phyloP scores from a whole-genome alignment of 2,888 invertebrate species.

The Patella ulyssiponensis region DNA sequence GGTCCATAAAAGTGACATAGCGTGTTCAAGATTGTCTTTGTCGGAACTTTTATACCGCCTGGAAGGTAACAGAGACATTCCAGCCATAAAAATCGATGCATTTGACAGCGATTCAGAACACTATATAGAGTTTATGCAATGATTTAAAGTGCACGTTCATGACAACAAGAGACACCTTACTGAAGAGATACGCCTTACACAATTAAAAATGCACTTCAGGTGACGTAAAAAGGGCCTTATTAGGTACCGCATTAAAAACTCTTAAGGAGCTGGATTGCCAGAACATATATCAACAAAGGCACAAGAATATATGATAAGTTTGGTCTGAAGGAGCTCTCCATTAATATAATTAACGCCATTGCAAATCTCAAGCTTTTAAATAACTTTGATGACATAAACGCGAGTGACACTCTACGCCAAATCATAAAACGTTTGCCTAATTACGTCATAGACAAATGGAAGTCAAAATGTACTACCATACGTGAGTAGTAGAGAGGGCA shows the following conservation, averaged over 20 bases:
- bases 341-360: conserved; percentile 18
- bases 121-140: not conserved
- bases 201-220: conserved; percentile 23
- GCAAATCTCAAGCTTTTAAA: conserved; percentile 16
- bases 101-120: not conserved
- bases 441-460: conserved; percentile 21
- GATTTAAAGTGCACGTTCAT: conserved; percentile 26
- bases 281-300: conserved; percentile 18
- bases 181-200: conserved; percentile 23
- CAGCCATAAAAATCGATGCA: too few relatives aligned
- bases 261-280: conserved; percentile 24
- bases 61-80: not conserved
- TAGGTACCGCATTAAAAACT: conserved; percentile 22
- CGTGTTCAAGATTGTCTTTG: not conserved
- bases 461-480: not conserved
- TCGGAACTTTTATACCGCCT: not conserved
- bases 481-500: not conserved
- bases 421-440: conserved; percentile 21
- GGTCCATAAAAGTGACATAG: not conserved
- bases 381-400: conserved; percentile 1
- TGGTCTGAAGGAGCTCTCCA: conserved; percentile 16
- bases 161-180: conserved; percentile 16
- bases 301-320: too few relatives aligned
- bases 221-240: conserved; percentile 14
- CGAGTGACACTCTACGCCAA: conserved; percentile 2